Conservation (phyloP, 2,113 vertebrate genomes). For the Corvus hawaiiensis region DNA sequence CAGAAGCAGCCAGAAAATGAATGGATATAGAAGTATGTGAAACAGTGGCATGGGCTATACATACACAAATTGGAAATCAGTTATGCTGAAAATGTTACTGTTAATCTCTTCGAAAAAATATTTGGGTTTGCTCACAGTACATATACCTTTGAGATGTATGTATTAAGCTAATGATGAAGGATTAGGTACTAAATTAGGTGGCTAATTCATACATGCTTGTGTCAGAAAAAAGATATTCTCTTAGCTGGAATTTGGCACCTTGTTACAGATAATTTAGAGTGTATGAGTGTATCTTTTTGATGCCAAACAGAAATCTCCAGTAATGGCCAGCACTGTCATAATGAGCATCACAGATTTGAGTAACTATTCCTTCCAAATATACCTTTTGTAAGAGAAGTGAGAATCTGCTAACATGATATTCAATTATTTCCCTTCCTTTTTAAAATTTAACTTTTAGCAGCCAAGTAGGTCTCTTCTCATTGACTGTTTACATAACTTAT, state of each 20-base stretch:
- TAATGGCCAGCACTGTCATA: background rate
- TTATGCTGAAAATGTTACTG: constrained; percentile 14
- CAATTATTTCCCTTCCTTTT: background rate
- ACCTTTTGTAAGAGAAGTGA: background rate
- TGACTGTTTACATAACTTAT: background rate
- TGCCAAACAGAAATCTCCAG: background rate
- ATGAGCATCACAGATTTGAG: background rate
- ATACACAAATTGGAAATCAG: background rate
- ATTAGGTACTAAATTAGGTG: background rate
- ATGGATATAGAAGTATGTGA: background rate
- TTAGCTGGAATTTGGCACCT: background rate
- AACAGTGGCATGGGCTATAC: background rate
- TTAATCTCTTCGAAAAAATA: background rate
- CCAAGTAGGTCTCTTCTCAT: background rate
- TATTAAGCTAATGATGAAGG: background rate
- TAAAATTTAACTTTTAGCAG: background rate
- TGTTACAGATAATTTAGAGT: background rate
- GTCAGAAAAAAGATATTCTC: background rate
- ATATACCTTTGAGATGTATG: background rate
- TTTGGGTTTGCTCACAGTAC: background rate
- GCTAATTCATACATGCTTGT: background rate
- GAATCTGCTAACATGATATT: background rate
- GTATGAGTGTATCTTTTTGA: background rate
- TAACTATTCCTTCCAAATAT: background rate
- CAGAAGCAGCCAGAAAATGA: background rate